Base-by-base conservation (phyloP, 2,797 vertebrate species). In the Geotria australis region DNA sequence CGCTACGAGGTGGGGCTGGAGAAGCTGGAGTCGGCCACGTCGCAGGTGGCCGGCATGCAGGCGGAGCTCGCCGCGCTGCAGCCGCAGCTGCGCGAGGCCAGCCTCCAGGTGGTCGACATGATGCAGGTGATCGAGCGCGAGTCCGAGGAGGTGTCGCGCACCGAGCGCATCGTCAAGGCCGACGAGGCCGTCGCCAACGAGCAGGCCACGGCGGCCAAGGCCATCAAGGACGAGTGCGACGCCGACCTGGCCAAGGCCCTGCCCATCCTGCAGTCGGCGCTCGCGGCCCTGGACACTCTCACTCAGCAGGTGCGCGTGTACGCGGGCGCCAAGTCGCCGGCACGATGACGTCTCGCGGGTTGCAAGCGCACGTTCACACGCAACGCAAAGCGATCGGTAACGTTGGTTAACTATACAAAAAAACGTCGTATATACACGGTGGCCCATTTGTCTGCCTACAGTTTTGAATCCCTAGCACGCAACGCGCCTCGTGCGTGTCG, bases 191-290 rank as follows among this genome's bases (percentile, higher is more conserved):
- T 76, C 45, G 81, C 83, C 48, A 84, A 86, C 1, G 69, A 78
- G 12, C 80, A 86, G 70, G 79, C 84, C 49, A 76, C 73, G 76
- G 83, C 77, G 7, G 76, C 85, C 60, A 82, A 83, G 67, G 79
- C 77, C 58, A 91, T 88, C 66, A 86, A 86, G 64, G 81, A 88
- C 48, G 84, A 93, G 63, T 93, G 84, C 6, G 78, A 93, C 2
- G 76, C 79, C 1, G 82, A 89, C 61, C 68, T 93, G 63, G 83
- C 79, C 1, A 72, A 66, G 61, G 82, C 83, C 12, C 61, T 84
- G 66, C 84, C 85, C 1, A 73, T 78, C 59, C 61, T 88, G 48
- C 76, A 83, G 65, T 75, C 78, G 1, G 85, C 83, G 1, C 64
- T 86, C 53, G 13, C 77, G 5, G 80, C 84, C 0, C 66, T 93